Percentiles rank a stretch among this genome's conserved stretches.
Evolutionary conservation across 2,797 vertebrate genomes (phyloP).

Genomic region (Chrysolophus pictus): DNA sequence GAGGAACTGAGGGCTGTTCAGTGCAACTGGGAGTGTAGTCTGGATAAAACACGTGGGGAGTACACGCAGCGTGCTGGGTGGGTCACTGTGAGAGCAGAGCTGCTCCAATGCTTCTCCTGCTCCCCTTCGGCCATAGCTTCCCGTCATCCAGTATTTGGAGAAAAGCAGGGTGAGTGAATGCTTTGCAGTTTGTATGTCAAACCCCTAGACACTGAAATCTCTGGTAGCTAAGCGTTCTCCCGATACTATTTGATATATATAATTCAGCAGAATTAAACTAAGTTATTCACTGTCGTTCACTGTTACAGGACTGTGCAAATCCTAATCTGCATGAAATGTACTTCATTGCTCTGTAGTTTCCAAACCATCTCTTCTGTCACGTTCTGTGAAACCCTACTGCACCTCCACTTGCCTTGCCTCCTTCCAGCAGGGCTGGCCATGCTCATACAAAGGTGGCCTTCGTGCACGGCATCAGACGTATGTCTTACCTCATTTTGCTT

Average conservation of each 20-base stretch:
- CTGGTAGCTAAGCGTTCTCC: not conserved
- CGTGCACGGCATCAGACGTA: not conserved
- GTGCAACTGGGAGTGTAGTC: not conserved
- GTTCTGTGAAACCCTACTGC: not conserved
- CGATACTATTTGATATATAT: not conserved
- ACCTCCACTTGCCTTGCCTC: not conserved
- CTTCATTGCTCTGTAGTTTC: not conserved
- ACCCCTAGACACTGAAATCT: not conserved
- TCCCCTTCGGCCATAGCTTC: slow-evolving; percentile 23
- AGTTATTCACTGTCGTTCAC: slow-evolving; percentile 28
- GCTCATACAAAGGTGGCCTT: slow-evolving; percentile 12
- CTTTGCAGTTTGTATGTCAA: slow-evolving; percentile 20
- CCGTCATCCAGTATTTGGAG: not conserved
- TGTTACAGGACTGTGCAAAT: slow-evolving; percentile 18
- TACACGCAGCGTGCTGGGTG: fast-evolving
- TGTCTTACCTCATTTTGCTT: not conserved
- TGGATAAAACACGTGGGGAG: not conserved
- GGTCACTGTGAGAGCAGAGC: not conserved
- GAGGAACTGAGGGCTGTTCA: not conserved
- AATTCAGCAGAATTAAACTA: slow-evolving; percentile 11
- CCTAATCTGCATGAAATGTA: slow-evolving; percentile 9
- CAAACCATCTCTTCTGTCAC: not conserved
- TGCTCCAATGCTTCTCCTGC: not conserved
- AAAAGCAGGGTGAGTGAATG: slow-evolving; percentile 15
- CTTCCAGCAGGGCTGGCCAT: not conserved